Evolutionary conservation across 2,888 invertebrate species (phyloP), one percentile per base, ranked within the genome.

Genomic region (Trachelus tabidus): DNA sequence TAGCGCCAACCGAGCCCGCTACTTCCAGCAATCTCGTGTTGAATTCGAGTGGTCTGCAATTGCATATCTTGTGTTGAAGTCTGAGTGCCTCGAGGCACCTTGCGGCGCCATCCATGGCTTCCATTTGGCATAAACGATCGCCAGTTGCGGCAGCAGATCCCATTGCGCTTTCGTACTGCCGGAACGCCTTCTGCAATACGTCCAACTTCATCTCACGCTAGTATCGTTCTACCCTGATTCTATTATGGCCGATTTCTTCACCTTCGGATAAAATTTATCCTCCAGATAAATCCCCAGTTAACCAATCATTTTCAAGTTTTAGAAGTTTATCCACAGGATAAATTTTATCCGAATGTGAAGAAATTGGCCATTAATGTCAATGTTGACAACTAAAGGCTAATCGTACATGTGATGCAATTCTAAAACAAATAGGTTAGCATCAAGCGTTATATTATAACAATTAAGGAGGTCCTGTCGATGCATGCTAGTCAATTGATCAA

Each of bases 161-260:
- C 96, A 97, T 97, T 0, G 97, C 96, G 85, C 95, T 95, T 91
- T 97, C 97, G 88, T 97, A 97, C 88, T 97, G 96, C 77, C 96
- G 94, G 90, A 93, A 95, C n/a, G 94, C 94, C 92, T 94, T 94
- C 94, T 94, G 90, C 76, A 91, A 89, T 81, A 77, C 68, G 35
- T 79, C 75, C 68, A 81, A 75, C 74, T 75, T 79, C 74, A 77
- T 75, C 75, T 80, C 73, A 74, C 73, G 68, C 79, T 74, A 73
- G 76, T 76, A 79, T 79, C 79, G 76, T 73, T 78, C 73, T 71
- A 71, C 31, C 71, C 33, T 31, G 71, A 71, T 33, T 31, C 71
- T 71, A n/a, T n/a, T n/a, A n/a, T n/a, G n/a, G n/a, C n/a, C n/a
- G n/a, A n/a, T n/a, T n/a, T n/a, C n/a, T n/a, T n/a, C n/a, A n/a